A percentile compares a stretch with the other conserved stretches of the same genome.
phyloP scores from a whole-genome alignment of 2,797 vertebrate species.

The Acridotheres tristis region DNA sequence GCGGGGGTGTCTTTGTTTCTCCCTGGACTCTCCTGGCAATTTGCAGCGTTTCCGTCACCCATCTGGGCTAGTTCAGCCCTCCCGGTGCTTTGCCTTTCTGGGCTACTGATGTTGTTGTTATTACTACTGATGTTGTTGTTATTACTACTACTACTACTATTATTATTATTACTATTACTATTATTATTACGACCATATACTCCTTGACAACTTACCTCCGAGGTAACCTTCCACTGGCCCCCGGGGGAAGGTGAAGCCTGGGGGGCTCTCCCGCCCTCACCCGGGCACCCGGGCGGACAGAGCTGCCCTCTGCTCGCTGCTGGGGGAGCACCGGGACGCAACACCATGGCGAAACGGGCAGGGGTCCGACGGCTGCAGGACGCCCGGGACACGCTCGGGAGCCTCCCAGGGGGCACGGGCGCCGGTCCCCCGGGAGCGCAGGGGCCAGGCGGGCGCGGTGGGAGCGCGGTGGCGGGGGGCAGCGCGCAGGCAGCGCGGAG shows the following conservation, averaged over 20 bases:
- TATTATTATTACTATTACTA: not conserved
- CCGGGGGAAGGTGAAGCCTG: not conserved
- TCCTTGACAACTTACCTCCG: not conserved
- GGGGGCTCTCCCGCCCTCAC: rapidly evolving
- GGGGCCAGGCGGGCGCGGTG: not conserved
- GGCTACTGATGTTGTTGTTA: not conserved
- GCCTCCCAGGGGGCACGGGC: not conserved
- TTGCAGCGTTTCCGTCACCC: not conserved
- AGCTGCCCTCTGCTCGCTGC: not conserved
- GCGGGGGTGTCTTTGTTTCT: not conserved
- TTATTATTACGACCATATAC: rapidly evolving
- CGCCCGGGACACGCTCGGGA: not conserved
- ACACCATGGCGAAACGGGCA: not conserved
- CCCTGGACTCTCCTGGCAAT: too few species aligned
- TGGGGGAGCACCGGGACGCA: not conserved
- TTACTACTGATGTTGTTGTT: not conserved
- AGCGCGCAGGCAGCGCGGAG: conserved; percentile 58
- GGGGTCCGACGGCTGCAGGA: not conserved
- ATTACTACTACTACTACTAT: not conserved
- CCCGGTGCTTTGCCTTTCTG: not conserved
- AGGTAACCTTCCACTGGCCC: not conserved
- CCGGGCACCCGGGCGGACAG: not conserved
- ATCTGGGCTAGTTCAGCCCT: not conserved
- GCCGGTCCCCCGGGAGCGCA: not conserved
- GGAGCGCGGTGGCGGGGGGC: conserved; percentile 46